Evolutionary conservation across 2,888 invertebrate genomes (phyloP), one percentile per base, ranked within the genome.

Genomic region (Cheilosia vernalis): DNA sequence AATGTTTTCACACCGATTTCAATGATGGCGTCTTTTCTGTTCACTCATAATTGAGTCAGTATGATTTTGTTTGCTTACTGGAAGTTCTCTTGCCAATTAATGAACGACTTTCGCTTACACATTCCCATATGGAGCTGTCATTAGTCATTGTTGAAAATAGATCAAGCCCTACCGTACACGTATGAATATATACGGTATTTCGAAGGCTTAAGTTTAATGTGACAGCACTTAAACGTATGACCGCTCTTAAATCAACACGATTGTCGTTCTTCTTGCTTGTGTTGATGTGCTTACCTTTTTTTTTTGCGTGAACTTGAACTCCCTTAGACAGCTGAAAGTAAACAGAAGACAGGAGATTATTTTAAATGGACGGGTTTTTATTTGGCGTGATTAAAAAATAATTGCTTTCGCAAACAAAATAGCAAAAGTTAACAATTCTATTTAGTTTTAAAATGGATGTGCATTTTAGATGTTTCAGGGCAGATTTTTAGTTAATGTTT

Each of bases 211-310:
- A 58, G 42, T 42, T 66, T 49, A 27, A 67, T 37, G 61, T 61
- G 67, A 61, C 69, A 55, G 61, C 77, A 69, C 55, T 69, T 69
- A 69, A 60, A 63, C 56, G 19, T 69, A 37, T 69, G 63, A 78
- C 61, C 69, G 49, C 15, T 63, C 55, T 53, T n/a, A 49, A 55
- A 69, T 30, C 40, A 24, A 10, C 44, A 51, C 27, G 44, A 19
- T 21, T 60, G 9, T 17, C 19, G 37, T 33, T 47, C 27, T 40
- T 24, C 24, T 27, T 53, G 19, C 6, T 30, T 30, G 30, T 7
- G 30, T 30, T 30, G 17, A 15, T 60, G 7, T 44, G 61, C 63
- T 76, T 67, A 80, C 79, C 79, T 80, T 80, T 47, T 72, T 80
- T 80, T 47, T 72, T 37, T 21, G 21, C 37, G 53, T 73, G 47